phyloP scores from a whole-genome alignment of 2,113 vertebrate species.

The Urocynchramus pylzowi region DNA sequence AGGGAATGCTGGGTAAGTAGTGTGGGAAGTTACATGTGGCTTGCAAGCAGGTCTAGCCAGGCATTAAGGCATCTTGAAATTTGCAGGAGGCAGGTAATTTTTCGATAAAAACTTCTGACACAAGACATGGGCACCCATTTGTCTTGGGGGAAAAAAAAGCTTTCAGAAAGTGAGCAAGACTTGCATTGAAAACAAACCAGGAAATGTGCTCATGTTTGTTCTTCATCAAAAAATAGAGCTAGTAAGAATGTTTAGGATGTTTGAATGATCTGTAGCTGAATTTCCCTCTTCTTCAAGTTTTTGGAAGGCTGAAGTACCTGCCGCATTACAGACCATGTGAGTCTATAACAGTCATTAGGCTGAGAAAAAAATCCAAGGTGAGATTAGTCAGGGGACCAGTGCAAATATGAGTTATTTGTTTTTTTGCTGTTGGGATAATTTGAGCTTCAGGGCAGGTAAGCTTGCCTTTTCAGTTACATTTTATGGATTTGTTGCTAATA shows the following conservation, averaged over 20 bases:
- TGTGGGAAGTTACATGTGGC: neutral
- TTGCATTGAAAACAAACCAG: neutral
- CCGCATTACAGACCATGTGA: neutral
- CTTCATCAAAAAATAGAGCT: neutral
- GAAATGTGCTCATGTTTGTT: neutral
- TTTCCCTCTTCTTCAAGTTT: neutral
- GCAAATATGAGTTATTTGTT: neutral
- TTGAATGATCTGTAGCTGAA: neutral
- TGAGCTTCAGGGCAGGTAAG: neutral
- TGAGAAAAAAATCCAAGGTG: neutral
- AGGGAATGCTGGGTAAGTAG: neutral
- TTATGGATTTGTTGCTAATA: neutral
- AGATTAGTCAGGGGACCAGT: neutral
- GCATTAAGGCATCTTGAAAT: neutral
- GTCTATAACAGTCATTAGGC: neutral
- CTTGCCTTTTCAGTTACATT: neutral
- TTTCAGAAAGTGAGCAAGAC: neutral
- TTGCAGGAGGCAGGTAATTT: neutral
- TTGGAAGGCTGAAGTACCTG: neutral
- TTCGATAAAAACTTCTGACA: neutral
- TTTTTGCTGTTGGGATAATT: neutral
- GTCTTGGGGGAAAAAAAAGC: fast-evolving
- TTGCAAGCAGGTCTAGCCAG: neutral
- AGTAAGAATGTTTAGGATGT: neutral
- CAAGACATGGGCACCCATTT: neutral